These are phyloP conservation scores for Blomia tropicalis DNA, from an alignment of 2,888 invertebrate genomes.

Conservation along the genomic window DNA sequence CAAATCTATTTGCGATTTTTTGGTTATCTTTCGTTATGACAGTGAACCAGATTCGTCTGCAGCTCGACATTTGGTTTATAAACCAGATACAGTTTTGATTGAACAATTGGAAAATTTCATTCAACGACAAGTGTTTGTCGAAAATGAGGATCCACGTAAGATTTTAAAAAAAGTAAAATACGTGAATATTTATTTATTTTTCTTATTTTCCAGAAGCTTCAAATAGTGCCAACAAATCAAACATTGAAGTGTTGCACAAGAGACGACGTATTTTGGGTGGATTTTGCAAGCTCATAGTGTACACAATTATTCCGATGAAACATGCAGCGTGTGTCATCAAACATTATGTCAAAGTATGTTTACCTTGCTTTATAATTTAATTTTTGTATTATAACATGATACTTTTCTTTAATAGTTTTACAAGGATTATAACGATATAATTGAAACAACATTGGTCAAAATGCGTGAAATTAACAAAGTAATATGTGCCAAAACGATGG, in stretches of 20 bases:
- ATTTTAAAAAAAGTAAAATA: too few species aligned
- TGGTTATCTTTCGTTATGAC: constrained; percentile 81
- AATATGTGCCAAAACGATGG: constrained; percentile 83
- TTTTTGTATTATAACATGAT: constrained; percentile 5
- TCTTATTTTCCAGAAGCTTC: constrained; percentile 47
- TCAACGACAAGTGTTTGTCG: constrained; percentile 78
- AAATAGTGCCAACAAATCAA: constrained; percentile 19
- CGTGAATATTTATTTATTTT: neutral
- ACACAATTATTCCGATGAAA: constrained; percentile 83
- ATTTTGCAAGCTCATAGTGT: constrained; percentile 92
- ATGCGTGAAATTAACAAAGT: constrained; percentile 94
- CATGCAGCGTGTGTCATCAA: constrained; percentile 87
- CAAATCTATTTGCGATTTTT: constrained; percentile 80
- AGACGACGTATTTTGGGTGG: constrained; percentile 86
- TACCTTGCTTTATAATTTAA: neutral
- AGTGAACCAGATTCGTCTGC: constrained; percentile 39
- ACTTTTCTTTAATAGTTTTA: constrained; percentile 30
- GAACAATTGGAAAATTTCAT: constrained; percentile 73
- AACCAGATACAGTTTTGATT: constrained; percentile 62
- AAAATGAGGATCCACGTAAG: constrained; percentile 62
- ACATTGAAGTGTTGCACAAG: constrained; percentile 60
- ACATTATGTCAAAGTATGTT: constrained; percentile 74
- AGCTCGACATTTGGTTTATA: constrained; percentile 49
- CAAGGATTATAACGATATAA: constrained; percentile 34
- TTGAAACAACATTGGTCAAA: constrained; percentile 89